Base-by-base conservation (phyloP, 2,888 invertebrate species). In the Sicus ferrugineus region DNA sequence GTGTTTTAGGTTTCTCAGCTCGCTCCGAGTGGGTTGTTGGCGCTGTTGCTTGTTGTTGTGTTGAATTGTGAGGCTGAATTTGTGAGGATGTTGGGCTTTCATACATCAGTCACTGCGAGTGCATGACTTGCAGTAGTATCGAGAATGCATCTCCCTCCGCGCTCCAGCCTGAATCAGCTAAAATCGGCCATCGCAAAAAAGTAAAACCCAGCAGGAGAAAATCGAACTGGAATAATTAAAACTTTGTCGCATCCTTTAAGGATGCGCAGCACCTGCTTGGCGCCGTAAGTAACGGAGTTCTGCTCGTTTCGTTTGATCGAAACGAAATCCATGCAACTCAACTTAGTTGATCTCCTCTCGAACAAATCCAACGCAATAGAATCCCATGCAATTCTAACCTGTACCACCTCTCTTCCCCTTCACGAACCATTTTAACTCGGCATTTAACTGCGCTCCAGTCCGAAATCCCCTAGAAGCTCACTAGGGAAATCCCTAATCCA, bases 1-100 rank as follows among this genome's bases (percentile, higher is more conserved):
- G 52, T 34, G n/a, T 42, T 66, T 48, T n/a, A 30, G 42, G n/a
- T n/a, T n/a, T n/a, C n/a, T 65, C 31, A 31, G 21, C 14, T 9
- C 6, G 30, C 6, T 19, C 50, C 31, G 61, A n/a, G 42, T n/a
- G 1, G 16, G 9, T 34, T 34, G 14, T 34, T 34, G 14, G 7
- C 14, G 34, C 14, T 34, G 34, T 34, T 34, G 34, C 34, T 34
- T 11, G 34, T 30, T 28, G 16, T 56, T 30, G 59, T 63, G 46
- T 11, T 58, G 26, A 38, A 38, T 58, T 54, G 21, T 30, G 5
- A 11, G 64, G 31, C 52, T 48, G 48, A n/a, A 16, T 14, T 42
- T 42, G 42, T 42, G 11, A 16, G 7, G 9, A 16, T 16, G 9
- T 16, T 42, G 14, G 14, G 4, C 11, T 42, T 42, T 42, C n/a